Evolutionary conservation across 2,113 vertebrate genomes (phyloP).

Genomic region (Melanerpes formicivorus): DNA sequence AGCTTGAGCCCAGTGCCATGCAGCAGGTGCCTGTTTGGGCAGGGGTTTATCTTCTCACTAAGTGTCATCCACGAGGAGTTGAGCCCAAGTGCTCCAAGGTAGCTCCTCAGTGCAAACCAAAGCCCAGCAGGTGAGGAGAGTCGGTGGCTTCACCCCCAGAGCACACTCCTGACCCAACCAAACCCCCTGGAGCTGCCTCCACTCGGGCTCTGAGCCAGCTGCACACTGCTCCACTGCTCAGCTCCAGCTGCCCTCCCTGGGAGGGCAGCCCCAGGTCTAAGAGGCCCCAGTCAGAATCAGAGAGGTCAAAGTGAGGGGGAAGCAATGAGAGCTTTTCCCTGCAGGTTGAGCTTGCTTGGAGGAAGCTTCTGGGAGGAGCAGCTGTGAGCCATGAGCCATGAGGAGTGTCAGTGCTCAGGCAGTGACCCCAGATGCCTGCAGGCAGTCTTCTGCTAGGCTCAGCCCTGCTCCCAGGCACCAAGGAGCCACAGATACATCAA

Average conservation of each 20-base stretch:
- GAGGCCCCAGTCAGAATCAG: not conserved
- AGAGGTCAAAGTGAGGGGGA: not conserved
- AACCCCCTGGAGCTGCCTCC: not conserved
- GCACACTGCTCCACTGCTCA: not conserved
- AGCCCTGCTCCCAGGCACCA: not conserved
- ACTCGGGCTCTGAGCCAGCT: rapidly evolving
- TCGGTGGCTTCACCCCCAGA: not conserved
- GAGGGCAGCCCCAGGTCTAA: not conserved
- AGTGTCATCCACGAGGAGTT: not conserved
- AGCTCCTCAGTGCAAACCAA: not conserved
- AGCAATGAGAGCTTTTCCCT: not conserved
- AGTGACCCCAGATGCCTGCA: not conserved
- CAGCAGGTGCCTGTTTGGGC: not conserved
- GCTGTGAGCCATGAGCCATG: not conserved
- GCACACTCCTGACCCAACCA: not conserved
- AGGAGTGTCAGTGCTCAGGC: not conserved
- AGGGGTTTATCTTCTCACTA: not conserved
- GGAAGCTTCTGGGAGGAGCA: not conserved
- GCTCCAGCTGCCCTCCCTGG: not conserved
- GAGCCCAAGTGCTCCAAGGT: not conserved
- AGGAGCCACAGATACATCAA: not conserved
- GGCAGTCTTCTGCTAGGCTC: not conserved
- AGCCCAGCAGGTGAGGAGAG: not conserved
- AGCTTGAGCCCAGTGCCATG: not conserved
- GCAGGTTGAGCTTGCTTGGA: not conserved